These are phyloP conservation scores for Sceloporus undulatus DNA, from an alignment of 2,113 vertebrate genomes.

Conservation along the genomic window DNA sequence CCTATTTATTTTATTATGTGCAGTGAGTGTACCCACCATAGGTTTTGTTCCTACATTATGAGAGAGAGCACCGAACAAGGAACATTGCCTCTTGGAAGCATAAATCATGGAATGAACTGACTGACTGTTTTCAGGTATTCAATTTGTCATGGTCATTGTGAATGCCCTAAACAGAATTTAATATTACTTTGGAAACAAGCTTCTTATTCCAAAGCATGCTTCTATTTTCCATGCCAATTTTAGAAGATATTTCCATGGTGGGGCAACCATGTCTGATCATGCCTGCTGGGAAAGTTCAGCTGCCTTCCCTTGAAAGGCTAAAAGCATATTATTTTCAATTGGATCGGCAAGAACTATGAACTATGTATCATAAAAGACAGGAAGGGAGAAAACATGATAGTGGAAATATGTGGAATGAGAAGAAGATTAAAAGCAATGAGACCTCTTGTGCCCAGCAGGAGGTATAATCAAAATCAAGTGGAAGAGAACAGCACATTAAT, in stretches of 20 bases:
- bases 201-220: slow-evolving; percentile 24
- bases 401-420: slow-evolving; percentile 46
- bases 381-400: slow-evolving; percentile 59
- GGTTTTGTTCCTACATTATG: too few relatives aligned
- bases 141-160: slow-evolving; percentile 47
- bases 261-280: slow-evolving; percentile 41
- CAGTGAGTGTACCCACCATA: not conserved
- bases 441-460: slow-evolving; percentile 62
- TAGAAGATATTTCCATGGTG: slow-evolving; percentile 46
- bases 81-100: not conserved
- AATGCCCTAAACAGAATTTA: slow-evolving; percentile 43
- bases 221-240: slow-evolving; percentile 56
- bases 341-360: slow-evolving; percentile 29
- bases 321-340: slow-evolving; percentile 49
- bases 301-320: slow-evolving; percentile 38
- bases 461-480: slow-evolving; percentile 62
- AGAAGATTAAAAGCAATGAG: slow-evolving; percentile 54
- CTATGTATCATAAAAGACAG: slow-evolving; percentile 52
- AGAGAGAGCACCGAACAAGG: not conserved
- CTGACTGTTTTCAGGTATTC: slow-evolving; percentile 44
- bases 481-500: slow-evolving; percentile 67
- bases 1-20: too few relatives aligned
- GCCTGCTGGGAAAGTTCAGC: slow-evolving; percentile 23
- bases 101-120: slow-evolving; percentile 31
- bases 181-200: slow-evolving; percentile 42